These are phyloP conservation scores for Poeciliopsis occidentalis DNA, from an alignment of 2,113 vertebrate genomes.

Conservation along the genomic window DNA sequence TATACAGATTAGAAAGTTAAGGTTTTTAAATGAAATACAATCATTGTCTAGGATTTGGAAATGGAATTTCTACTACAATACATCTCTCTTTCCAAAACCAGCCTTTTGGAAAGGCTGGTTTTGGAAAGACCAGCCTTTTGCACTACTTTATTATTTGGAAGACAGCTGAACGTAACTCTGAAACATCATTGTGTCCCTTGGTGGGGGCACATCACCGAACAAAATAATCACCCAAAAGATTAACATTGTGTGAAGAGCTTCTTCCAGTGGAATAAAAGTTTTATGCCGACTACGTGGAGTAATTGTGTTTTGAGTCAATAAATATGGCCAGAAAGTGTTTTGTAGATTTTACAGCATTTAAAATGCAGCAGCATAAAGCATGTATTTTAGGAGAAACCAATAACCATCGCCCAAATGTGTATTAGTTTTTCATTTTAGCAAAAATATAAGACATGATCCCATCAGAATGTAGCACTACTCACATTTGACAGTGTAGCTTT, in stretches of 20 bases:
- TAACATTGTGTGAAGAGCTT: neutral
- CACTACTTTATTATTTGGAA: neutral
- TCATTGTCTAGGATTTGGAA: neutral
- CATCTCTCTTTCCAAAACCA: too few species aligned
- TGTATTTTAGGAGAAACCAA: neutral
- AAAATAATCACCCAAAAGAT: neutral
- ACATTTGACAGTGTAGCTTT: neutral
- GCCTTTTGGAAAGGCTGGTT: too few species aligned
- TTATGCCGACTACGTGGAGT: neutral
- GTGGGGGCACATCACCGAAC: neutral
- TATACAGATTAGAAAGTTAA: neutral
- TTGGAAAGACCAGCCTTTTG: too few species aligned
- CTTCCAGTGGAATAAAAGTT: neutral
- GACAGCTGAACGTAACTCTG: neutral
- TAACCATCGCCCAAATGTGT: neutral
- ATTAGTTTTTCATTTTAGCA: neutral
- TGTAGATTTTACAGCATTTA: neutral
- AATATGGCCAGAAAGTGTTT: neutral
- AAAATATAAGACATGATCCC: neutral
- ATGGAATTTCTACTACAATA: neutral
- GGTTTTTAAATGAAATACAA: neutral
- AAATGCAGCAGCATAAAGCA: neutral
- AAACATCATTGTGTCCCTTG: neutral
- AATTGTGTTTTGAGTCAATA: neutral
- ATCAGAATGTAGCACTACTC: neutral